These are phyloP conservation scores for Drosophila ogumai DNA, from an alignment of 1,140 invertebrate species.

Conservation along the genomic window DNA sequence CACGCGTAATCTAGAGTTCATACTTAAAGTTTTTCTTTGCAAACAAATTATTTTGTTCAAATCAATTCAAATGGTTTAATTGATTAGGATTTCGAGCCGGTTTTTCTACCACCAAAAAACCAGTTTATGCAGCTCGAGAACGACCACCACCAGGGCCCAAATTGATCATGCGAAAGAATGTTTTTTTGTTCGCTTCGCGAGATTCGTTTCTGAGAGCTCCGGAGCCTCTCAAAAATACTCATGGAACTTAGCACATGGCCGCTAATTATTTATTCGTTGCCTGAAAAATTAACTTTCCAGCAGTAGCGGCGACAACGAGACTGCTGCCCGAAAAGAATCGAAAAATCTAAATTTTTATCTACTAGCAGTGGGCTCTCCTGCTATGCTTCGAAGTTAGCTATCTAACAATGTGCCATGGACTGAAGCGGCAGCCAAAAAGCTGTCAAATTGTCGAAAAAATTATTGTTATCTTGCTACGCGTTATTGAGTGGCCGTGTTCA, in stretches of 20 bases:
- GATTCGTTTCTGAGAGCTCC: conserved; percentile 39
- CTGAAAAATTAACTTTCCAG: conserved; percentile 81
- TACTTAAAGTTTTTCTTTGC: conserved; percentile 2
- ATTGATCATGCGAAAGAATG: conserved; percentile 76
- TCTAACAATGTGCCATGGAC: conserved; percentile 35
- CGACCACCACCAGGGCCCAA: conserved; percentile 35
- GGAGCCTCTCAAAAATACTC: conserved; percentile 56
- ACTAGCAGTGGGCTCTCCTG: not conserved
- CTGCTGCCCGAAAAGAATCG: conserved; percentile 37
- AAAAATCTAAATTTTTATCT: conserved; percentile 36
- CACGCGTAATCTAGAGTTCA: not conserved
- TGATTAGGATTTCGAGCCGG: conserved; percentile 37
- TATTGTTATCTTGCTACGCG: conserved; percentile 71
- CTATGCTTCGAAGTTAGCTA: conserved; percentile 18
- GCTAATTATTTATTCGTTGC: conserved; percentile 84
- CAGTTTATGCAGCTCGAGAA: conserved; percentile 50
- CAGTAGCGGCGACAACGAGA: conserved; percentile 65
- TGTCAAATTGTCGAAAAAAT: conserved; percentile 80
- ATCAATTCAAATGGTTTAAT: conserved; percentile 22
- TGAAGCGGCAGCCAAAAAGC: conserved; percentile 66
- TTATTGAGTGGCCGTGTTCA: conserved; percentile 82
- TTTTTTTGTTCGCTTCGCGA: conserved; percentile 51
- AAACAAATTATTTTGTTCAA: conserved; percentile 26
- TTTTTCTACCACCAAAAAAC: conserved; percentile 45
- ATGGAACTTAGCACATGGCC: conserved; percentile 73